Evolutionary conservation across 1,140 invertebrate genomes (phyloP), one percentile per base, ranked within the genome.

Genomic region (Drosophila nikananu): DNA sequence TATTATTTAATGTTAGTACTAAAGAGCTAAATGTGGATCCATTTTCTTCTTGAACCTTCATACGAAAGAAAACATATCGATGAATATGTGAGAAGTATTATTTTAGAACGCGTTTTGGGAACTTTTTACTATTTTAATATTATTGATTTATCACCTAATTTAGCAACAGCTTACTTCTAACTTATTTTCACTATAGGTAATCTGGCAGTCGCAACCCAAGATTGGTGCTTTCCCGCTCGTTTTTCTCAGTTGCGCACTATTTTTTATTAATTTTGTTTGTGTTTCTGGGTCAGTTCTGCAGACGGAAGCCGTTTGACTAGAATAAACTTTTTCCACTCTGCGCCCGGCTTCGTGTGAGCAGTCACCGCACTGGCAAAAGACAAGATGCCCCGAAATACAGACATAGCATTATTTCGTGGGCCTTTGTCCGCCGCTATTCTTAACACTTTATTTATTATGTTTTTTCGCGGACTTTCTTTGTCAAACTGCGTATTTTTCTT

Each of bases 401-500:
- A 42, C 75, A 46, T 37, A 51, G 52, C 74, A 63, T 75, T 87
- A 81, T 71, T 78, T 67, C 55, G 58, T 54, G 64, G 64, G 73
- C 71, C 57, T 84, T 89, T 87, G 81, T 83, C 83, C 49, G 83
- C 68, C 74, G 58, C 84, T 80, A 86, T 86, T 86, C 83, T 86
- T 81, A 87, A 80, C 80, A 89, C 84, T 83, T 89, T 81, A 81
- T 89, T 87, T 89, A 89, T 89, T 68, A 78, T 89, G 60, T 81
- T 78, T 57, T 76, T 75, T 66, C 37, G 73, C 72, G 44, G 63
- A 84, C 84, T 83, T 83, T 87, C 84, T 83, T 87, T 87, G 77
- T 89, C 73, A 80, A 77, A 68, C 54, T 64, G 54, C 75, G 62
- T 77, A 58, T 82, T 81, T 78, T 82, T 68, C 61, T 59, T 83